A percentile compares a stretch with the other conserved stretches of the same genome.
Evolutionary conservation across 2,797 vertebrate genomes (phyloP).

Genomic region (Pseudopleuronectes americanus): DNA sequence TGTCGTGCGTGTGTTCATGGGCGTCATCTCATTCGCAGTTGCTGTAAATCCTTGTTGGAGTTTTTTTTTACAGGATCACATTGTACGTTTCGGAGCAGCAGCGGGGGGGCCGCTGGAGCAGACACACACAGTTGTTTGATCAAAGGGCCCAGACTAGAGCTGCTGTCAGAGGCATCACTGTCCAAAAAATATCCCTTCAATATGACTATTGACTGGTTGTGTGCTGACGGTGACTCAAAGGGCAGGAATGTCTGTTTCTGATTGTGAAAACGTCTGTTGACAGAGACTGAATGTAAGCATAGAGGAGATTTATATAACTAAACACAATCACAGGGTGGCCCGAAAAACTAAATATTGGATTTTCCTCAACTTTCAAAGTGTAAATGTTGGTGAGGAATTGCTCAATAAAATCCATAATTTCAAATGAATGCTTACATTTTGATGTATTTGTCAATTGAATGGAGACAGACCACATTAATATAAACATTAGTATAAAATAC

Average conservation of each 20-base stretch:
- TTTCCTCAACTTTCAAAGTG: not conserved
- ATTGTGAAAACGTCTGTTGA: conserved; percentile 7
- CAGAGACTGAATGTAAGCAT: not conserved
- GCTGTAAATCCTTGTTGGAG: not conserved
- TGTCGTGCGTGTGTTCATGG: not conserved
- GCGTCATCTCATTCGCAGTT: not conserved
- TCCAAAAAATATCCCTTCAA: conserved; percentile 32
- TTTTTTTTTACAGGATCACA: conserved; percentile 11
- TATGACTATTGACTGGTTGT: conserved; percentile 34
- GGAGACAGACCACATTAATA: too few relatives aligned
- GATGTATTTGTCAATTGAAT: too few relatives aligned
- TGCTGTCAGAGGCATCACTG: conserved; percentile 20
- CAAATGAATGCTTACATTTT: not conserved
- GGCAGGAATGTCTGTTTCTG: conserved; percentile 11
- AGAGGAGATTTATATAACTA: not conserved
- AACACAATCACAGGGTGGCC: not conserved
- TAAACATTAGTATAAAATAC: too few relatives aligned
- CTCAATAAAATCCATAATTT: not conserved
- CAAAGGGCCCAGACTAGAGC: conserved; percentile 44
- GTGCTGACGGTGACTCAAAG: conserved; percentile 31
- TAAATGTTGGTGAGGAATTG: not conserved
- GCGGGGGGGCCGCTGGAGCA: conserved; percentile 21
- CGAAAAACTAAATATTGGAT: not conserved
- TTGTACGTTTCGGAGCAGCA: conserved; percentile 25
- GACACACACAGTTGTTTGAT: conserved; percentile 34